Conservation (phyloP, 2,113 vertebrate species). For the Callopanchax toddi region DNA sequence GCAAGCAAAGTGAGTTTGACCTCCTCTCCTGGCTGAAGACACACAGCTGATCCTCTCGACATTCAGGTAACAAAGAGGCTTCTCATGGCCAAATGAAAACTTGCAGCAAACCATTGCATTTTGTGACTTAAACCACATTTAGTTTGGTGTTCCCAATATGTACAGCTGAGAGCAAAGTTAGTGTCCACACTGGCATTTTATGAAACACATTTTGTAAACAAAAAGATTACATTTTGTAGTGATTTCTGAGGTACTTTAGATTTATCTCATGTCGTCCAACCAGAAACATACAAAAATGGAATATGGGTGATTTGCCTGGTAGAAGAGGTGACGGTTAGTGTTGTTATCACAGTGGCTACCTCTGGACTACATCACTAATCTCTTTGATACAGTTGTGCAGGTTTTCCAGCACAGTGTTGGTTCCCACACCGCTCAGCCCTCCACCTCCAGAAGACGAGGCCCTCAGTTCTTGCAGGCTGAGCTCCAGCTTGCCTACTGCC, state of each 20-base stretch:
- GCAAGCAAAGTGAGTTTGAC: conserved; percentile 40
- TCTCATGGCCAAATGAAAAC: conserved; percentile 25
- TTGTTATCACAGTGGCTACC: conserved; percentile 89
- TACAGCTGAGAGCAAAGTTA: conserved; percentile 71
- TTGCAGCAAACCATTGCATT: conserved; percentile 23
- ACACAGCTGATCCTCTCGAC: conserved; percentile 49
- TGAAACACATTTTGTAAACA: conserved; percentile 79
- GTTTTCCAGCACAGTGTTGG: conserved; percentile 92
- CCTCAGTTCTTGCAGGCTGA: conserved; percentile 95
- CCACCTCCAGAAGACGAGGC: conserved; percentile 87
- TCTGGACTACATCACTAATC: conserved; percentile 97
- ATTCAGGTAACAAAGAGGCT: conserved; percentile 56
- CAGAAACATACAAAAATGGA: conserved; percentile 32
- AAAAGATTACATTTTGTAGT: conserved; percentile 62
- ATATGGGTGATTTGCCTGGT: conserved; percentile 38
- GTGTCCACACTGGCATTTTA: conserved; percentile 71
- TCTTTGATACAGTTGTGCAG: conserved; percentile 96
- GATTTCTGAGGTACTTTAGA: conserved; percentile 80
- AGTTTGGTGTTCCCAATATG: conserved; percentile 66
- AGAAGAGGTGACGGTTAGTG: conserved; percentile 42
- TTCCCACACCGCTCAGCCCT: conserved; percentile 77
- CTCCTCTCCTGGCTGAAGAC: conserved; percentile 23
- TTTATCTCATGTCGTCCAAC: conserved; percentile 53
- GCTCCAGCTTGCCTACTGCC: conserved; percentile 96
- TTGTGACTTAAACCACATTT: conserved; percentile 44